These are phyloP conservation scores for Oscheius sp. DNA, from an alignment of 2,888 invertebrate genomes.

Conservation along the genomic window DNA sequence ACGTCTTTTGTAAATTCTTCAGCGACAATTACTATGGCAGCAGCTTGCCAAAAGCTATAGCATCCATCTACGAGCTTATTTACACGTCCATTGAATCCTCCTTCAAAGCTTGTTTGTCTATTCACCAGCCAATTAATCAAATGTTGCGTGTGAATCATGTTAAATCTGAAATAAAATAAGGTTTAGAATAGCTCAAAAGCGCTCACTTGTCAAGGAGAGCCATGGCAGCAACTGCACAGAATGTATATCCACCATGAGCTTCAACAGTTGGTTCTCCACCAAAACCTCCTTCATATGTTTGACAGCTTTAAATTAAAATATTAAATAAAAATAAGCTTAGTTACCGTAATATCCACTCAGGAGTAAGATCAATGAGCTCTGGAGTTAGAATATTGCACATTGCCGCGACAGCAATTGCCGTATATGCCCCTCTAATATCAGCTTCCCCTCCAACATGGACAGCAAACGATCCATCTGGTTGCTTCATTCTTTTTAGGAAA, in stretches of 20 bases:
- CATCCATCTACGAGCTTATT: conserved; percentile 98
- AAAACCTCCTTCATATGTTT: conserved; percentile 98
- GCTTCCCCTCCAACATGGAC: conserved; percentile 89
- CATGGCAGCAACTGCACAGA: conserved; percentile 91
- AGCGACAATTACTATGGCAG: conserved; percentile 77
- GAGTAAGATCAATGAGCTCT: conserved; percentile 84
- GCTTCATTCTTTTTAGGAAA: conserved; percentile 83
- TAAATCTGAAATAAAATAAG: conserved; percentile 34
- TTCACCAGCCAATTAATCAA: conserved; percentile 79
- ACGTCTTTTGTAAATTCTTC: conserved; percentile 43
- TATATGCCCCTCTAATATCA: conserved; percentile 80
- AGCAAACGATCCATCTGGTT: conserved; percentile 87
- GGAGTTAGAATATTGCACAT: conserved; percentile 81
- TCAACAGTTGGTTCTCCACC: conserved; percentile 91
- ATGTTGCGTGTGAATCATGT: conserved; percentile 43
- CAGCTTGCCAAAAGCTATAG: conserved; percentile 99
- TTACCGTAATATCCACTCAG: conserved; percentile 86
- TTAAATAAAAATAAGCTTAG: not conserved
- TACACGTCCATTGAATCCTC: conserved; percentile 92
- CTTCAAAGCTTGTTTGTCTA: conserved; percentile 91
- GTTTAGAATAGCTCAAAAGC: not conserved
- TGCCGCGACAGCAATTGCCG: conserved; percentile 89
- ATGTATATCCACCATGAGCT: conserved; percentile 99
- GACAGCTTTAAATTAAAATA: conserved; percentile 78
- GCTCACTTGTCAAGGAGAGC: conserved; percentile 78